Evolutionary conservation across 2,797 vertebrate species (phyloP).

Genomic region (Telmatherina bonti): DNA sequence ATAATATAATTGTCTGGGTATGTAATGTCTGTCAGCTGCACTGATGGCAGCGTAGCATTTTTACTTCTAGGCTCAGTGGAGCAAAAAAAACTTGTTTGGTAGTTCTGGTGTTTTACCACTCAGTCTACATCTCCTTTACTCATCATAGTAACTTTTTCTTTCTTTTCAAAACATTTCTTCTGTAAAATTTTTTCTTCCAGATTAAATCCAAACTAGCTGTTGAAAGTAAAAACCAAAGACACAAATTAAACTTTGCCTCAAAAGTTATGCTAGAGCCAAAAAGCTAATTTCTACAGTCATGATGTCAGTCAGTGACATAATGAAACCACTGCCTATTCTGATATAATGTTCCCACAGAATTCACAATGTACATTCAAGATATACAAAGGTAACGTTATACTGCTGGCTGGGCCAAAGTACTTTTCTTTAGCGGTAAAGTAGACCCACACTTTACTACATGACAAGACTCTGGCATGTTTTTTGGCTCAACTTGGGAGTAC

Average conservation of each 20-base stretch:
- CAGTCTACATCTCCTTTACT: no score
- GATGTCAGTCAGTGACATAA: neutral
- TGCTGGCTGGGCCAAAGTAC: neutral
- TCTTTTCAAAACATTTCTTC: neutral
- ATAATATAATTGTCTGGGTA: no score
- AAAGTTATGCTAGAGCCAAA: neutral
- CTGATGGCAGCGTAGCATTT: no score
- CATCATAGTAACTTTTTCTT: neutral
- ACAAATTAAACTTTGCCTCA: neutral
- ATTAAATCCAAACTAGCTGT: neutral
- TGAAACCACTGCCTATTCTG: neutral
- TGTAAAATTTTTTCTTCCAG: neutral
- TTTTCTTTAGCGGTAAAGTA: neutral
- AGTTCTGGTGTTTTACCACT: no score
- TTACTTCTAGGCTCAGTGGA: no score
- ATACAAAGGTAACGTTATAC: neutral
- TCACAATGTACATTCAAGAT: neutral
- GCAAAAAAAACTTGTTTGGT: no score
- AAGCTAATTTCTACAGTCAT: neutral
- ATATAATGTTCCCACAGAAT: neutral
- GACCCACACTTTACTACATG: neutral
- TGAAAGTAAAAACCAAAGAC: no score
- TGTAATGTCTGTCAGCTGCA: no score
- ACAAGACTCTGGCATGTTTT: neutral
- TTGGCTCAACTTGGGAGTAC: neutral